These are phyloP conservation scores for Caenorhabditis panamensis DNA, from an alignment of 2,888 invertebrate species.

Conservation along the genomic window DNA sequence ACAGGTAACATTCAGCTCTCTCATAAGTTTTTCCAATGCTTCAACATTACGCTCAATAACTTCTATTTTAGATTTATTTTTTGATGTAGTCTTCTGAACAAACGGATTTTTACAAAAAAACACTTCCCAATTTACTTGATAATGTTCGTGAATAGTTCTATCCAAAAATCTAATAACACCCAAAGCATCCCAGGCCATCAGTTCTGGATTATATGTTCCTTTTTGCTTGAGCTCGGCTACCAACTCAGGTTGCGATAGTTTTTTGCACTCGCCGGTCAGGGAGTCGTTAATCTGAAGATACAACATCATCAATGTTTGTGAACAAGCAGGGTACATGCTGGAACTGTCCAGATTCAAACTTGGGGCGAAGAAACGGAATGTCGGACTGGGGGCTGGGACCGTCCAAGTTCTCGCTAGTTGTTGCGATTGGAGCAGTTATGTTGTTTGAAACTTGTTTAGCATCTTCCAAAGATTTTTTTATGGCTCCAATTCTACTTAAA, in stretches of 20 bases:
- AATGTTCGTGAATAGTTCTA: slow-evolving; percentile 78
- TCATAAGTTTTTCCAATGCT: slow-evolving; percentile 78
- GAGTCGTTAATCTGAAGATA: slow-evolving; percentile 62
- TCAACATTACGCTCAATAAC: slow-evolving; percentile 79
- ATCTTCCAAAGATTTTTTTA: slow-evolving; percentile 58
- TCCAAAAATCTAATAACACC: slow-evolving; percentile 81
- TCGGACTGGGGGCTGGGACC: slow-evolving; percentile 32
- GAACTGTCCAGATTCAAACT: slow-evolving; percentile 63
- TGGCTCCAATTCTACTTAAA: slow-evolving; percentile 67
- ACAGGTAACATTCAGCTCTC: slow-evolving; percentile 79
- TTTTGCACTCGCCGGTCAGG: slow-evolving; percentile 58
- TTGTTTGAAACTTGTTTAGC: slow-evolving; percentile 54
- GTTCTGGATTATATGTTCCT: slow-evolving; percentile 80
- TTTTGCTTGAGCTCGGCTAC: slow-evolving; percentile 68
- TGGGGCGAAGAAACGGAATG: slow-evolving; percentile 1
- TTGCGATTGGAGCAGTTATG: slow-evolving; percentile 34
- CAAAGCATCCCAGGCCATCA: slow-evolving; percentile 81
- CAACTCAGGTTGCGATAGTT: slow-evolving; percentile 64
- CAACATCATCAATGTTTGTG: not conserved
- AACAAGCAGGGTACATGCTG: slow-evolving; percentile 55
- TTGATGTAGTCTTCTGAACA: slow-evolving; percentile 30
- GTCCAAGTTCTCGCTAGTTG: slow-evolving; percentile 50
- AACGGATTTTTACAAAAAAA: slow-evolving; percentile 1
- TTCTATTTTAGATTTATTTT: slow-evolving; percentile 63
- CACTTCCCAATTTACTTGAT: slow-evolving; percentile 74